phyloP scores from a whole-genome alignment of 2,113 vertebrate species.

The Platichthys stellatus region DNA sequence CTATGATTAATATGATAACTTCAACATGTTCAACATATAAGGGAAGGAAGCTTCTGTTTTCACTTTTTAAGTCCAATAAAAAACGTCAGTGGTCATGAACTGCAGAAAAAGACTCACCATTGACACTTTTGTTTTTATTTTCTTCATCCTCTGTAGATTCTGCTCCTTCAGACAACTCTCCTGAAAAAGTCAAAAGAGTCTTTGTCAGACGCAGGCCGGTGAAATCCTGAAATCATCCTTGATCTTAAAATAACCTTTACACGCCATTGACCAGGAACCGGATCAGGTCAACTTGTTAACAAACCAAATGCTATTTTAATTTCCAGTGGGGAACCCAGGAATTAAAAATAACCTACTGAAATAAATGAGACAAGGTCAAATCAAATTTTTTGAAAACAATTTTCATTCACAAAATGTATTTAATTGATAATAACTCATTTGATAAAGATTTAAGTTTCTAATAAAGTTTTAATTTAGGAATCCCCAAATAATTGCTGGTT shows the following conservation, averaged over 20 bases:
- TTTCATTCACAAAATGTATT: background rate
- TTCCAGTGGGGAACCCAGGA: too few species aligned
- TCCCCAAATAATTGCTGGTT: too few species aligned
- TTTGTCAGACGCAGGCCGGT: too few species aligned
- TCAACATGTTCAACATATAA: background rate
- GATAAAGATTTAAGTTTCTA: too few species aligned
- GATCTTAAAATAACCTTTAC: background rate
- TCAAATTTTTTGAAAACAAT: background rate
- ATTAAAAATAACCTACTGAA: too few species aligned
- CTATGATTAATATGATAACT: too few species aligned
- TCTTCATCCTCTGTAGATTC: constrained; percentile 69
- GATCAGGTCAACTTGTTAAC: background rate
- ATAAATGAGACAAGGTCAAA: too few species aligned
- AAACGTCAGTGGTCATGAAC: too few species aligned
- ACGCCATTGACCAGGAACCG: background rate
- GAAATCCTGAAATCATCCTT: background rate
- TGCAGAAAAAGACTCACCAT: constrained; percentile 65
- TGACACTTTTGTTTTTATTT: constrained; percentile 57
- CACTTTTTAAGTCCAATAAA: too few species aligned
- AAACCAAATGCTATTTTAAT: too few species aligned
- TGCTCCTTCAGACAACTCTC: constrained; percentile 74
- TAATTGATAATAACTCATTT: too few species aligned
- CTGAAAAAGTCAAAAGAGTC: constrained; percentile 46
- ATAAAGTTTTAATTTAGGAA: too few species aligned
- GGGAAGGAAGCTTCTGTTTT: background rate